Percentiles rank a stretch among this genome's conserved stretches.
Evolutionary conservation across 2,888 invertebrate genomes (phyloP).

Genomic region (Acleris sparsana): DNA sequence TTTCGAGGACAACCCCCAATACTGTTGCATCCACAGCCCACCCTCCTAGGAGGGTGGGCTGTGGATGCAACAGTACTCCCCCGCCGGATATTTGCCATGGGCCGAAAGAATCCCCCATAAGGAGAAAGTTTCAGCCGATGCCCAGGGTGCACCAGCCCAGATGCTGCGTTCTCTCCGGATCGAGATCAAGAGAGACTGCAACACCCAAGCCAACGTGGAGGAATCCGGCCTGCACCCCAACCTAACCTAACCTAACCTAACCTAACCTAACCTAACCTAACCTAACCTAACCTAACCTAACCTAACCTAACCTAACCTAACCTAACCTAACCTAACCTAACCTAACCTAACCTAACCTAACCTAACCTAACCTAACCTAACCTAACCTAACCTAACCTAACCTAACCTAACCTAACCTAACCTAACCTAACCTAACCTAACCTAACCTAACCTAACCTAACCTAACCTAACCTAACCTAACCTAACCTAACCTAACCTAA

Average conservation of each 20-base stretch:
- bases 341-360: conserved; percentile 43
- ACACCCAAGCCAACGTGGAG: no score
- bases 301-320: conserved; percentile 44
- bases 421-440: conserved; percentile 48
- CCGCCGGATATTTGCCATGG: no score
- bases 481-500: conserved; percentile 39
- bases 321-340: conserved; percentile 42
- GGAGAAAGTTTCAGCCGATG: no score
- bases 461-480: conserved; percentile 43
- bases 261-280: conserved; percentile 44
- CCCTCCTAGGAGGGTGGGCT: no score
- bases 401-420: conserved; percentile 45
- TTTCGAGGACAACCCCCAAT: no score
- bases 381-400: conserved; percentile 47
- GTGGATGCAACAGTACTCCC: no score
- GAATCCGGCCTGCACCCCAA: no score
- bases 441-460: conserved; percentile 46
- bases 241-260: conserved; percentile 47
- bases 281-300: conserved; percentile 44
- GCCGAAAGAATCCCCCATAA: no score
- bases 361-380: conserved; percentile 46
- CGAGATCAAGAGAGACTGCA: no score
- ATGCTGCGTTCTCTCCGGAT: no score
- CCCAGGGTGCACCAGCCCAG: no score
- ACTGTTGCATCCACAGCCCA: no score